phyloP scores from a whole-genome alignment of 2,888 invertebrate species.

The Latrodectus hesperus region DNA sequence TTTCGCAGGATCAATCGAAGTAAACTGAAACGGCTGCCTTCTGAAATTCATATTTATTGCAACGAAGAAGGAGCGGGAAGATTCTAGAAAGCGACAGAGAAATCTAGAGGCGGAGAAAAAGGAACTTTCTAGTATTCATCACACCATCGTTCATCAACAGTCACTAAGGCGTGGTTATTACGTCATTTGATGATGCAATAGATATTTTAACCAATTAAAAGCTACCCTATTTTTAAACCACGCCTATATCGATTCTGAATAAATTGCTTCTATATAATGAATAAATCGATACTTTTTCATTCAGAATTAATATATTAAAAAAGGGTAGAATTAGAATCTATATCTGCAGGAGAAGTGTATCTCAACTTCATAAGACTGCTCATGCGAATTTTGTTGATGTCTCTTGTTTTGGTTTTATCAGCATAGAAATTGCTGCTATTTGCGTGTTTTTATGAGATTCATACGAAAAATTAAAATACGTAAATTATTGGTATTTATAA shows the following conservation, averaged over 20 bases:
- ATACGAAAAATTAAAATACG: background rate
- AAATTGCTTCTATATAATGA: too few species aligned
- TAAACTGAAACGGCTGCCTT: slow-evolving; percentile 59
- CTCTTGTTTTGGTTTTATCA: background rate
- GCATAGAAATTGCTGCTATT: background rate
- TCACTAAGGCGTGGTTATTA: too few species aligned
- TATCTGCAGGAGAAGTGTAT: background rate
- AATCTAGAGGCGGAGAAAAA: background rate
- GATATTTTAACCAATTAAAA: too few species aligned
- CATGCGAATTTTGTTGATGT: background rate
- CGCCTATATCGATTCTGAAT: too few species aligned
- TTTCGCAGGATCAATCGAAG: slow-evolving; percentile 42
- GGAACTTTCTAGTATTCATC: background rate
- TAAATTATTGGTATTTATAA: background rate
- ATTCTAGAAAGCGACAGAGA: slow-evolving; percentile 22
- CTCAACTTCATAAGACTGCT: background rate
- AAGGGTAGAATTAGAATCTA: too few species aligned
- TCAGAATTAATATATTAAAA: too few species aligned
- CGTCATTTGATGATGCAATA: too few species aligned
- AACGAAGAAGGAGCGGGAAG: slow-evolving; percentile 12
- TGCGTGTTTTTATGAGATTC: background rate
- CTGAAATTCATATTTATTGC: slow-evolving; percentile 56
- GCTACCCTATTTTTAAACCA: too few species aligned
- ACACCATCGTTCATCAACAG: too few species aligned
- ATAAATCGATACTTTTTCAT: too few species aligned